Evolutionary conservation across 2,113 vertebrate genomes (phyloP).

Genomic region (Eptesicus fuscus): DNA sequence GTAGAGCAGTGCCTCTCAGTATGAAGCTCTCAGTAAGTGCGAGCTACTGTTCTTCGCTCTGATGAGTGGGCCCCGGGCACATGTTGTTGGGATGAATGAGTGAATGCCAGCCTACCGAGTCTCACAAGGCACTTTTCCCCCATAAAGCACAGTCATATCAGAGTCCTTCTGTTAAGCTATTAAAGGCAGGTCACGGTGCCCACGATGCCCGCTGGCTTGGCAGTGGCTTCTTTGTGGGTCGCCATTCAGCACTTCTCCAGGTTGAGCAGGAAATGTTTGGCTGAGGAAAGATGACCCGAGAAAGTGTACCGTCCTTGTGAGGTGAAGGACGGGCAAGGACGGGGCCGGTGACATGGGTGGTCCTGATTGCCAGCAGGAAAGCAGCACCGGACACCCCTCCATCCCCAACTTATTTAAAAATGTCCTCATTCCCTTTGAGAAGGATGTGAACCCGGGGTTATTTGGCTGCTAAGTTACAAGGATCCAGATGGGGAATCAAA

Average conservation of each 20-base stretch:
- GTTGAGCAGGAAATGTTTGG: background rate
- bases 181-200: background rate
- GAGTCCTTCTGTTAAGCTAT: background rate
- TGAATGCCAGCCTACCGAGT: background rate
- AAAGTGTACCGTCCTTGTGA: background rate
- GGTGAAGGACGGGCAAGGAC: background rate
- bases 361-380: background rate
- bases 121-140: background rate
- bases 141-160: background rate
- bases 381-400: accelerated
- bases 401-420: background rate
- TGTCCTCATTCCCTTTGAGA: background rate
- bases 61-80: background rate
- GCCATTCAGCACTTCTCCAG: background rate
- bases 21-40: background rate
- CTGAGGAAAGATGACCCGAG: background rate
- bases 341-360: background rate
- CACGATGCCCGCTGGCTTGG: too few species aligned
- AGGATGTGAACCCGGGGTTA: background rate
- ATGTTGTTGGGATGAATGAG: background rate
- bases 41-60: background rate
- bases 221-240: too few species aligned
- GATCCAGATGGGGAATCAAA: background rate
- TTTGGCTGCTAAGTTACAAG: background rate
- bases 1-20: background rate